Conservation (phyloP, 2,888 invertebrate genomes). For the Hyles lineata region DNA sequence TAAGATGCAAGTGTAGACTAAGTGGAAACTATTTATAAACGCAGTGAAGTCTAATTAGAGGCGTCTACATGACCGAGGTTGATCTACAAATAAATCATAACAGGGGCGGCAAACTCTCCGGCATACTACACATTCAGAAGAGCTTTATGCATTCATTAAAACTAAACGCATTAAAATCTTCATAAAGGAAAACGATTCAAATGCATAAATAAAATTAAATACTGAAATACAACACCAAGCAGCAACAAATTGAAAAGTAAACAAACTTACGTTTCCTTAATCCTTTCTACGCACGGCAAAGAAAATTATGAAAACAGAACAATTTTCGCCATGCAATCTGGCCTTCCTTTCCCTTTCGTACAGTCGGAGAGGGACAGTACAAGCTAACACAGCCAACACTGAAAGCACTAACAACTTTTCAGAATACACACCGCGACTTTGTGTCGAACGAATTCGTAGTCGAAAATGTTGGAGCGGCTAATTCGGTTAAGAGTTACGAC, state of each 20-base stretch:
- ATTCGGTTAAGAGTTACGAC: conserved; percentile 51
- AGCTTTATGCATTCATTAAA: conserved; percentile 28
- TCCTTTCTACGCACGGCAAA: conserved; percentile 68
- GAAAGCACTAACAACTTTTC: conserved; percentile 80
- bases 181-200: not conserved
- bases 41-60: conserved; percentile 69
- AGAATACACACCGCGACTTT: conserved; percentile 65
- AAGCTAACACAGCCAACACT: conserved; percentile 75
- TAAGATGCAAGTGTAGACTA: conserved; percentile 66
- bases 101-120: conserved; percentile 36
- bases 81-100: conserved; percentile 68
- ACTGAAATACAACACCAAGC: conserved; percentile 28
- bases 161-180: not conserved
- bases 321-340: conserved; percentile 64
- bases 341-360: conserved; percentile 77
- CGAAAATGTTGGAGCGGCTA: conserved; percentile 54
- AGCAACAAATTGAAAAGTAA: conserved; percentile 40
- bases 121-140: not conserved
- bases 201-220: conserved; percentile 17
- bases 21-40: conserved; percentile 76
- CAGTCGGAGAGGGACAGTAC: conserved; percentile 69
- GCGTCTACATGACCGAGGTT: conserved; percentile 65
- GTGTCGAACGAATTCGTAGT: conserved; percentile 53
- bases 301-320: conserved; percentile 78
- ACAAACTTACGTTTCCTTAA: conserved; percentile 70